Evolutionary conservation across 92 coral and sea anemone genomes (phyloP).

Genomic region (Blastomussa wellsi): DNA sequence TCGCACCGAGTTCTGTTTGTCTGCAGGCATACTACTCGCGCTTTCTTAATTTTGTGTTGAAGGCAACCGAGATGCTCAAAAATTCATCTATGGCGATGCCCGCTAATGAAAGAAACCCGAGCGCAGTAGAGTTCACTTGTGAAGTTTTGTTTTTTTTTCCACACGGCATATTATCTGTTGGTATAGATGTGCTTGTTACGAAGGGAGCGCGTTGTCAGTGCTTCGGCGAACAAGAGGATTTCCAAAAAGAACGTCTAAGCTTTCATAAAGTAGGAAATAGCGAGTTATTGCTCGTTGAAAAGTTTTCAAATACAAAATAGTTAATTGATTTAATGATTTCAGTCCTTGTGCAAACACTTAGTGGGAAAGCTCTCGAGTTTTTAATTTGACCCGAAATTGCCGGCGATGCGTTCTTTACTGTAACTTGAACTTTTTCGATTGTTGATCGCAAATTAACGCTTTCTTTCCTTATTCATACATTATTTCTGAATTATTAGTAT

Average conservation of each 20-base stretch:
- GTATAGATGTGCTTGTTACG: not conserved
- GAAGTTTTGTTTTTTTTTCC: not conserved
- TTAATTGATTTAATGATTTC: not conserved
- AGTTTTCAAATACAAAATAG: not conserved
- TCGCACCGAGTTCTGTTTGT: not conserved
- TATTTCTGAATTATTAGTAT: not conserved
- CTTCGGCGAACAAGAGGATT: not conserved
- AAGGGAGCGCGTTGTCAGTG: not conserved
- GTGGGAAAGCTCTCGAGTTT: not conserved
- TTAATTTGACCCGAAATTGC: not conserved
- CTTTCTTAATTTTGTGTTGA: not conserved
- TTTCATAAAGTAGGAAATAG: not conserved
- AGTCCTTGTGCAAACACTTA: not conserved
- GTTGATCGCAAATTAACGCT: not conserved
- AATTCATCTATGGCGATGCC: not conserved
- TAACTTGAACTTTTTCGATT: not conserved
- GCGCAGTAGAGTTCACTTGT: not conserved
- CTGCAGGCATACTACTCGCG: not conserved
- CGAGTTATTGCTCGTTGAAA: not conserved
- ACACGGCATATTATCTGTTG: not conserved
- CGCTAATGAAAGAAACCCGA: not conserved
- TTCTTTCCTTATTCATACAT: not conserved
- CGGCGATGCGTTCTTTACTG: not conserved
- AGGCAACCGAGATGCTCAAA: not conserved
- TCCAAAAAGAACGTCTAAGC: not conserved